These are phyloP conservation scores for Agelas oroides DNA, from an alignment of 37 sponge, comb jelly and placozoan species.

Conservation along the genomic window DNA sequence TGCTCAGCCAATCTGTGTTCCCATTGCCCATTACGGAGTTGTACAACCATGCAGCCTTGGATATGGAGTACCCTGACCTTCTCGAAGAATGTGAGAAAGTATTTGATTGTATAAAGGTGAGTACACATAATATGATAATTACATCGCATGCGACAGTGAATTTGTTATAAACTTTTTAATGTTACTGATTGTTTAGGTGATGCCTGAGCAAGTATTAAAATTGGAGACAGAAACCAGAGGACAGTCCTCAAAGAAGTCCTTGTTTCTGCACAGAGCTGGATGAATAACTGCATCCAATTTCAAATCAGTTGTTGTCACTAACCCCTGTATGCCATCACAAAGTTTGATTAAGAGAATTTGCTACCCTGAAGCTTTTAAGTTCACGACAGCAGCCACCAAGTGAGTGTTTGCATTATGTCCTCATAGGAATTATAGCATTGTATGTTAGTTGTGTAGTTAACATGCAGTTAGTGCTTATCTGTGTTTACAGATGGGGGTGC, in stretches of 20 bases:
- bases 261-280: slow-evolving; percentile 63
- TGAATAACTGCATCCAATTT: slow-evolving; percentile 70
- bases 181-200: slow-evolving; percentile 7
- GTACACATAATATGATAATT: no score
- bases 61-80: slow-evolving; percentile 27
- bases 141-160: no score
- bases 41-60: no score
- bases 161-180: no score
- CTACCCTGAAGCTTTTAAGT: slow-evolving; percentile 43
- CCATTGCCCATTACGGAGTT: no score
- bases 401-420: no score
- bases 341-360: slow-evolving; percentile 53
- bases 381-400: slow-evolving; percentile 32
- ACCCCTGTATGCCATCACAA: slow-evolving; percentile 43
- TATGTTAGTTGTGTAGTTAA: no score
- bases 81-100: slow-evolving; percentile 54
- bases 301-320: slow-evolving; percentile 37
- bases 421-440: no score
- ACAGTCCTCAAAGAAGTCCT: slow-evolving; percentile 44
- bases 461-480: no score
- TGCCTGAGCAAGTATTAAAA: slow-evolving; percentile 25
- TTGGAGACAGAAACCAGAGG: slow-evolving; percentile 49
- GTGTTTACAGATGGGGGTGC: slow-evolving; percentile 55
- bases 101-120: no score
- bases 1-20: no score